Conservation (phyloP, 2,797 vertebrate species). For the Sciaenops ocellatus region DNA sequence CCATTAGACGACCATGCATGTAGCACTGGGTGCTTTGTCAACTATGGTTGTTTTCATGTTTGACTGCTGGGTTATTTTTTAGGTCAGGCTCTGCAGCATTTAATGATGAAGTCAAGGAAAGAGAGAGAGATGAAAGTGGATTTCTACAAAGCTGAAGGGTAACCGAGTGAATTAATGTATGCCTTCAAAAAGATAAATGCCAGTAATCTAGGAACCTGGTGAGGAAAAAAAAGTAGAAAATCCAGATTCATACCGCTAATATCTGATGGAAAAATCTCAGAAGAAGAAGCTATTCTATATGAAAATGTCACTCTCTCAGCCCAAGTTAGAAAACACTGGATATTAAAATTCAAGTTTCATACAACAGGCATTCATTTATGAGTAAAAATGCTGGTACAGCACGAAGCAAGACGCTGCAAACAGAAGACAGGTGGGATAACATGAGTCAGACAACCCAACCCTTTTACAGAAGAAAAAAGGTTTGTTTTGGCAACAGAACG, state of each 20-base stretch:
- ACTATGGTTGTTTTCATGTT: conserved; percentile 39
- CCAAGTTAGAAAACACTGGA: conserved; percentile 2
- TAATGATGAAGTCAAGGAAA: conserved; percentile 47
- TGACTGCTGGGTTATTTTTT: conserved; percentile 42
- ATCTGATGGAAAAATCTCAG: conserved; percentile 17
- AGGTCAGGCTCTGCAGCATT: conserved; percentile 42
- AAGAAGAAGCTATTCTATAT: conserved; percentile 17
- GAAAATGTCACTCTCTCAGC: conserved; percentile 12
- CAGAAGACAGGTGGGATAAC: conserved; percentile 39
- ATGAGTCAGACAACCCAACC: conserved; percentile 51
- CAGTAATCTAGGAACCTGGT: conserved; percentile 31
- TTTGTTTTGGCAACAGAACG: conserved; percentile 59
- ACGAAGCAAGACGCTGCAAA: conserved; percentile 22
- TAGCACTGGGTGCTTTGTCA: conserved; percentile 22
- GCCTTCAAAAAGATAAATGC: conserved; percentile 41
- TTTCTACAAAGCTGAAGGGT: conserved; percentile 39
- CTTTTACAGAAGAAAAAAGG: conserved; percentile 34
- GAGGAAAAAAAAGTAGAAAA: conserved; percentile 19
- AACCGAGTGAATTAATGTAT: conserved; percentile 39
- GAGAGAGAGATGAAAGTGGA: conserved; percentile 31
- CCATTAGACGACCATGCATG: conserved; percentile 22
- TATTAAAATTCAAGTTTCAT: conserved; percentile 26
- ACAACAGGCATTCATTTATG: background rate
- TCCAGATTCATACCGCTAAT: background rate
- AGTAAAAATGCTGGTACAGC: conserved; percentile 10